phyloP scores from a whole-genome alignment of 2,113 vertebrate species.

The Rhinoptilus africanus region DNA sequence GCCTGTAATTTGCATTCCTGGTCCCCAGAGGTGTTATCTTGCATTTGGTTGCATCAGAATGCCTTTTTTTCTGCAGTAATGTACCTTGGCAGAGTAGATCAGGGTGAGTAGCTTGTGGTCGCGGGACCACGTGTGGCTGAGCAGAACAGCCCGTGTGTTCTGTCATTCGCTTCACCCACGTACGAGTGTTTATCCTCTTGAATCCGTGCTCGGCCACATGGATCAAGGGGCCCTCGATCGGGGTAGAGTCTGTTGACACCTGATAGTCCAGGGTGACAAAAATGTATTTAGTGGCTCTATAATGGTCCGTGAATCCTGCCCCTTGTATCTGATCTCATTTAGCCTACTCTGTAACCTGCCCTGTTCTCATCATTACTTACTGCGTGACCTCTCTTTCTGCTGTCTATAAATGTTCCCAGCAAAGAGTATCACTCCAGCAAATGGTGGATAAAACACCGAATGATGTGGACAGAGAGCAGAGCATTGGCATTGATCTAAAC shows the following conservation, averaged over 20 bases:
- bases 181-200: neutral
- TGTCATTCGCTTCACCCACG: neutral
- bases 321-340: neutral
- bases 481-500: neutral
- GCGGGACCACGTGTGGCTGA: neutral
- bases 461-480: neutral
- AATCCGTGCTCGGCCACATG: neutral
- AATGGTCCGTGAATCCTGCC: neutral
- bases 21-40: neutral
- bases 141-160: rapidly evolving
- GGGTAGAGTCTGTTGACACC: neutral
- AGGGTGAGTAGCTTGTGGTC: neutral
- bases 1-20: neutral
- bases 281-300: neutral
- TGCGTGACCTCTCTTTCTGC: neutral
- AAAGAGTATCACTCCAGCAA: neutral
- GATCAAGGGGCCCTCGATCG: neutral
- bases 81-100: neutral
- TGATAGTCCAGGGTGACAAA: neutral
- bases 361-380: neutral
- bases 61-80: neutral
- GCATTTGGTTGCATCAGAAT: conserved; percentile 19
- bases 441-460: neutral
- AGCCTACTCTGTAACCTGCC: neutral
- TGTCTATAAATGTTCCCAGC: neutral